phyloP scores from a whole-genome alignment of 2,797 vertebrate species.

The Sternotherus odoratus region DNA sequence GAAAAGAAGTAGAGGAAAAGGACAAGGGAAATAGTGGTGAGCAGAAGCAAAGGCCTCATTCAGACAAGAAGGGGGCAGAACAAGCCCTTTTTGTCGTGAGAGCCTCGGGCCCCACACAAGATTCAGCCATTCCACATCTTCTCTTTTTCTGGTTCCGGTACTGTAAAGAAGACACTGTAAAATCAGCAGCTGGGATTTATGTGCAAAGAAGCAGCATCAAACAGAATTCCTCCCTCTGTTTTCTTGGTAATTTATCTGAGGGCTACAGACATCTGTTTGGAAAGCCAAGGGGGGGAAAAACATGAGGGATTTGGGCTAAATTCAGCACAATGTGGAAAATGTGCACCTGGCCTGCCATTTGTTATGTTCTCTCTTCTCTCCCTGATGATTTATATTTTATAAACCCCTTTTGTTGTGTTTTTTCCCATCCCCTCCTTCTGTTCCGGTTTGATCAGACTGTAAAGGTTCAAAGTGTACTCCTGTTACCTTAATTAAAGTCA shows the following conservation, averaged over 20 bases:
- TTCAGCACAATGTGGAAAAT: slow-evolving; percentile 67
- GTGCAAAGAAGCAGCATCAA: not conserved
- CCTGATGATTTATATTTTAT: slow-evolving; percentile 67
- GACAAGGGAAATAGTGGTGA: not conserved
- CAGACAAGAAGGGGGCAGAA: not conserved
- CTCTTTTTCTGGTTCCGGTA: slow-evolving; percentile 4
- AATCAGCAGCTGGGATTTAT: not conserved
- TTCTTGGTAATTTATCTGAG: slow-evolving; percentile 67
- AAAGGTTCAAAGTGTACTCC: slow-evolving; percentile 37
- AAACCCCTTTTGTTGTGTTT: slow-evolving; percentile 43
- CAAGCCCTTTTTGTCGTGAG: not conserved
- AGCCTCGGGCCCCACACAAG: not conserved
- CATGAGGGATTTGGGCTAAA: slow-evolving; percentile 62
- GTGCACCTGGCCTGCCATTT: slow-evolving; percentile 67
- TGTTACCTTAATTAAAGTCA: slow-evolving; percentile 65
- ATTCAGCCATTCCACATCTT: not conserved
- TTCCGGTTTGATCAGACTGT: slow-evolving; percentile 61
- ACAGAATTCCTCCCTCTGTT: slow-evolving; percentile 31
- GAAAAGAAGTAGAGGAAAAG: not conserved
- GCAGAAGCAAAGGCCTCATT: not conserved
- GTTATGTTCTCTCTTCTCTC: slow-evolving; percentile 49
- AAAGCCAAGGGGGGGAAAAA: slow-evolving; percentile 37
- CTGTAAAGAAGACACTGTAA: not conserved
- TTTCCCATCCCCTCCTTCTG: slow-evolving; percentile 41
- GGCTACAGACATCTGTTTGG: slow-evolving; percentile 63